phyloP scores from a whole-genome alignment of 1,140 invertebrate genomes.

The Himalopsyche phryganea region DNA sequence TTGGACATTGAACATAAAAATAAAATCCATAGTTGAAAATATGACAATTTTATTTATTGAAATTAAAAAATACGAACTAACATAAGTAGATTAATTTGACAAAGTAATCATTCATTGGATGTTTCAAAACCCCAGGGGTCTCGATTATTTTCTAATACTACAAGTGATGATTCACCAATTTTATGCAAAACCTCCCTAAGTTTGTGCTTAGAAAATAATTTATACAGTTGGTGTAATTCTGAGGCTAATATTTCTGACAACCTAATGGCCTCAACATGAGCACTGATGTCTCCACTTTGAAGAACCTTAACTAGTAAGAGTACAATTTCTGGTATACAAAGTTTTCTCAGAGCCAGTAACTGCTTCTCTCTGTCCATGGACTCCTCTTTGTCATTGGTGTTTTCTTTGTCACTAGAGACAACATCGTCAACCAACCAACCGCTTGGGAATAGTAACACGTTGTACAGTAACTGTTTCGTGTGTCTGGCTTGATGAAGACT shows the following conservation, averaged over 20 bases:
- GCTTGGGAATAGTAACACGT: constrained; percentile 84
- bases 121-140: constrained; percentile 67
- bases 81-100: too few relatives aligned
- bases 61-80: too few relatives aligned
- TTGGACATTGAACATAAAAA: too few relatives aligned
- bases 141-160: constrained; percentile 66
- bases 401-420: constrained; percentile 41
- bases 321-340: constrained; percentile 81
- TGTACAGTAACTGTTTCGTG: constrained; percentile 77
- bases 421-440: constrained; percentile 82
- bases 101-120: constrained; percentile 7
- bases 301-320: constrained; percentile 78
- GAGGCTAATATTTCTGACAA: constrained; percentile 75
- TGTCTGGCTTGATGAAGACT: constrained; percentile 43
- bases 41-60: too few relatives aligned
- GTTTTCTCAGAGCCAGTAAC: constrained; percentile 68
- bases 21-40: too few relatives aligned
- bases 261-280: constrained; percentile 74
- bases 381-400: constrained; percentile 48
- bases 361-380: constrained; percentile 57
- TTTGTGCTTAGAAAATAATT: constrained; percentile 73
- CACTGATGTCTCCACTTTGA: constrained; percentile 70
- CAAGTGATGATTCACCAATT: constrained; percentile 72
- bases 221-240: constrained; percentile 75
- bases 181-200: constrained; percentile 73